Evolutionary conservation across 2,797 vertebrate species (phyloP).

Genomic region (Pitangus sulphuratus): DNA sequence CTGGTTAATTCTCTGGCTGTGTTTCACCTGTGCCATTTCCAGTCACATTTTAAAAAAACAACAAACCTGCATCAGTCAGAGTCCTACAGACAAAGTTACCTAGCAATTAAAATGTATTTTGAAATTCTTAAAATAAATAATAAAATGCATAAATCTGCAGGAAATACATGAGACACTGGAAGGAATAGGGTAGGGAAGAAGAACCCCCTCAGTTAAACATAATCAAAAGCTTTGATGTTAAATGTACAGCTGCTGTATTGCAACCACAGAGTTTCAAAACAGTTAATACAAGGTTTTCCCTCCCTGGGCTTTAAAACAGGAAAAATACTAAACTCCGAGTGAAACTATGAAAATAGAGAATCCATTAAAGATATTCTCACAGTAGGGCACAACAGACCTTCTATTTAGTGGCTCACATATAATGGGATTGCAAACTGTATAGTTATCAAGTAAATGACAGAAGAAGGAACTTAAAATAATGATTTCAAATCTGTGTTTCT

Average conservation of each 20-base stretch:
- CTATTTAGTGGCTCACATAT: conserved; percentile 23
- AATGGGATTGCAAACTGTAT: not conserved
- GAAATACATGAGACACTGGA: not conserved
- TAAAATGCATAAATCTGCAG: conserved; percentile 33
- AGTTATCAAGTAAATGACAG: conserved; percentile 40
- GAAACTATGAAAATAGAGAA: conserved; percentile 30
- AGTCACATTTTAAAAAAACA: not conserved
- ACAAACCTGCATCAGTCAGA: not conserved
- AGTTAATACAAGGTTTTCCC: conserved; percentile 14
- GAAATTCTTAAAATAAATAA: not conserved
- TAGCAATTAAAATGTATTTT: conserved; percentile 29
- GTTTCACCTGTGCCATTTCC: not conserved
- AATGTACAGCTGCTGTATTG: conserved; percentile 20
- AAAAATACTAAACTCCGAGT: conserved; percentile 7
- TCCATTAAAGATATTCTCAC: conserved; percentile 58
- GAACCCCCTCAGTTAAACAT: conserved; percentile 22
- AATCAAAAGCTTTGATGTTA: conserved; percentile 43
- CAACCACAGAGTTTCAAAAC: conserved; percentile 34
- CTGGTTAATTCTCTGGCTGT: not conserved
- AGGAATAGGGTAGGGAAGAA: not conserved
- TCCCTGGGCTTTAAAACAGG: conserved; percentile 21
- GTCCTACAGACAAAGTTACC: not conserved
- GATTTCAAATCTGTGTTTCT: conserved; percentile 20
- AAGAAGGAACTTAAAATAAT: conserved; percentile 54
- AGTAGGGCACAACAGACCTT: conserved; percentile 10